Conservation (phyloP, 2,888 invertebrate species). For the Standfussiana lucernea region DNA sequence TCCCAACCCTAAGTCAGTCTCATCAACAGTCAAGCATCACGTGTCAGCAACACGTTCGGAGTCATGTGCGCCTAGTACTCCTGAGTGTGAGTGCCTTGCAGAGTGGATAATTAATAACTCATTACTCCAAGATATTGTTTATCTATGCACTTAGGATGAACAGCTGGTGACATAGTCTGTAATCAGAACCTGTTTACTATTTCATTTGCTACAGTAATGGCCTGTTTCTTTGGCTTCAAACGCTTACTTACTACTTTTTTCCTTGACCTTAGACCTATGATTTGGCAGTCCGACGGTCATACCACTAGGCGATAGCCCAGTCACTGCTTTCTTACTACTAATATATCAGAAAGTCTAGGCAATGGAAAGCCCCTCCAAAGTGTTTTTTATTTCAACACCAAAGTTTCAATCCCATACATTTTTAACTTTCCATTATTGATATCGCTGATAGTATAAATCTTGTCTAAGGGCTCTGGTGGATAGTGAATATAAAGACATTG, state of each 20-base stretch:
- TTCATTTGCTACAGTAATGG: too few relatives aligned
- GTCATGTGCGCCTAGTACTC: conserved; percentile 29
- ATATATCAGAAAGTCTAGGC: background rate
- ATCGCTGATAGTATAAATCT: background rate
- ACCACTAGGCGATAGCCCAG: too few relatives aligned
- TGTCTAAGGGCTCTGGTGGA: too few relatives aligned
- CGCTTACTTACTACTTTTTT: too few relatives aligned
- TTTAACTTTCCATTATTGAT: background rate
- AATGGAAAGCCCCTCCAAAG: background rate
- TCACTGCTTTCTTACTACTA: background rate
- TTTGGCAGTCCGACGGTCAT: too few relatives aligned
- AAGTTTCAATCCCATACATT: background rate
- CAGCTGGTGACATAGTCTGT: background rate
- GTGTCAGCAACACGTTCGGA: conserved; percentile 26
- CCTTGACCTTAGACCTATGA: too few relatives aligned
- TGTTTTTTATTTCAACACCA: background rate
- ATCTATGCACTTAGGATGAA: background rate
- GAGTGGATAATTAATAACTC: conserved; percentile 46
- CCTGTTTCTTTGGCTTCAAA: too few relatives aligned
- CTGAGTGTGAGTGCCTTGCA: background rate
- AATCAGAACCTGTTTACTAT: conserved; percentile 14
- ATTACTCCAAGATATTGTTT: conserved; percentile 34
- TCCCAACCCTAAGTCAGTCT: too few relatives aligned
- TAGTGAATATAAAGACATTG: too few relatives aligned
- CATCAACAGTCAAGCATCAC: conserved; percentile 25